Evolutionary conservation across 2,797 vertebrate species (phyloP).

Genomic region (Mormyrops boulengeri): DNA sequence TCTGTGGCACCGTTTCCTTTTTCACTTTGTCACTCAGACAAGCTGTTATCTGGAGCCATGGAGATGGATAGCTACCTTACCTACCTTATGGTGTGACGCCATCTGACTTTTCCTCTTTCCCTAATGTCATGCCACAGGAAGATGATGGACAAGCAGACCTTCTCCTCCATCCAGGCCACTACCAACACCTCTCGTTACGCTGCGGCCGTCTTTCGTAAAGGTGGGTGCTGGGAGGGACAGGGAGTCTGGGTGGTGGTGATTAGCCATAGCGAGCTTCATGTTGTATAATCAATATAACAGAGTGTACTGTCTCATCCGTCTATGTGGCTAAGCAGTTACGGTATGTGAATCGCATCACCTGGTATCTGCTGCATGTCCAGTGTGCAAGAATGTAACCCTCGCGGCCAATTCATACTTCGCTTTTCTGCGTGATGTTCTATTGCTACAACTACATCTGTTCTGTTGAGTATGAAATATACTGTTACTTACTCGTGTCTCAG

Average conservation of each 20-base stretch:
- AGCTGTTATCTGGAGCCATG: background rate
- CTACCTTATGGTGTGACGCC: background rate
- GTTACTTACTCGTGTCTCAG: background rate
- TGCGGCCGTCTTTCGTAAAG: conserved; percentile 88
- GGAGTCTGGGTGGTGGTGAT: background rate
- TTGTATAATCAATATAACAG: background rate
- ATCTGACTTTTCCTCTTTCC: background rate
- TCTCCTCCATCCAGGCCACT: conserved; percentile 88
- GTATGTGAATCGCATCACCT: background rate
- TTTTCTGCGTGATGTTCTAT: background rate
- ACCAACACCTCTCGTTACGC: conserved; percentile 88
- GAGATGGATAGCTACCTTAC: background rate
- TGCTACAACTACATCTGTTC: background rate
- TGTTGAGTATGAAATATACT: background rate
- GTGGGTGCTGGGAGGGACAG: conserved; percentile 44
- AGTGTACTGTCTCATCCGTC: background rate
- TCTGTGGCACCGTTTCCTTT: background rate
- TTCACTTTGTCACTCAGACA: no score
- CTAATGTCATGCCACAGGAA: conserved; percentile 60
- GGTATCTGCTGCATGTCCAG: background rate
- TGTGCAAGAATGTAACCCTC: background rate
- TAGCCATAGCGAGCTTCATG: background rate
- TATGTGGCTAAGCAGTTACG: background rate
- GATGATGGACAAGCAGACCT: conserved; percentile 94
- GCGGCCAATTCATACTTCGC: background rate